Conservation (phyloP, 53 echinoderm and acorn worm species). For the Pentamera pediparva region DNA sequence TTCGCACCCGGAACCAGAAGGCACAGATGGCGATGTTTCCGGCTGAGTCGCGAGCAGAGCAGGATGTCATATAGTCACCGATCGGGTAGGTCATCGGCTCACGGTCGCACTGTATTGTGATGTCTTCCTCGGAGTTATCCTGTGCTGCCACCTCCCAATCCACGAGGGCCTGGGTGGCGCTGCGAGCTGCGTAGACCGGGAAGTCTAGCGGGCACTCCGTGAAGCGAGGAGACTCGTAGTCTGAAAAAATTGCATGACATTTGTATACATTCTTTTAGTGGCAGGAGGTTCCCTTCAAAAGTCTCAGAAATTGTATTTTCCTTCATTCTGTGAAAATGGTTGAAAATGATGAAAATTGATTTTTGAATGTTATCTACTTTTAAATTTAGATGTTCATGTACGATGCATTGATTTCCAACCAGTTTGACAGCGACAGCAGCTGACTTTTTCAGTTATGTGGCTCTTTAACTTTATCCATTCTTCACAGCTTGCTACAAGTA, state of each 20-base stretch:
- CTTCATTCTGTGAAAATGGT: background rate
- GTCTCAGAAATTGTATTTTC: no score
- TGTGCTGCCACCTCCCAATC: conserved; percentile 53
- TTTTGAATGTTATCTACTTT: background rate
- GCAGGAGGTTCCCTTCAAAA: no score
- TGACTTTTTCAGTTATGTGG: no score
- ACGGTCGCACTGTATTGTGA: background rate
- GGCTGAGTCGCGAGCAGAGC: conserved; percentile 19
- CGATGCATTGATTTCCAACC: no score
- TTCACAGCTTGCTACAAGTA: no score
- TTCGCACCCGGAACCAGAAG: background rate
- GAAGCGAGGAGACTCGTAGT: conserved; percentile 55
- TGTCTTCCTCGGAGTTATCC: conserved; percentile 44
- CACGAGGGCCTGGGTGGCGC: conserved; percentile 35
- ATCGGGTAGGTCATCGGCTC: conserved; percentile 5
- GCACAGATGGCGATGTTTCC: conserved; percentile 4
- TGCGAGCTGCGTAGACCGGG: conserved; percentile 41
- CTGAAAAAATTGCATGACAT: no score
- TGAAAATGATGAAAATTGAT: background rate
- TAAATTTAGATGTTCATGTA: no score
- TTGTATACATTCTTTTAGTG: no score
- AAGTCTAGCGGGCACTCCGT: conserved; percentile 51
- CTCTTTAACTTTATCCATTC: no score
- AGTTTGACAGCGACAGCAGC: no score
- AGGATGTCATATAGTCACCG: conserved; percentile 15